These are phyloP conservation scores for Sarotherodon lohbergeri DNA, from an alignment of 2,113 vertebrate species.

Conservation along the genomic window DNA sequence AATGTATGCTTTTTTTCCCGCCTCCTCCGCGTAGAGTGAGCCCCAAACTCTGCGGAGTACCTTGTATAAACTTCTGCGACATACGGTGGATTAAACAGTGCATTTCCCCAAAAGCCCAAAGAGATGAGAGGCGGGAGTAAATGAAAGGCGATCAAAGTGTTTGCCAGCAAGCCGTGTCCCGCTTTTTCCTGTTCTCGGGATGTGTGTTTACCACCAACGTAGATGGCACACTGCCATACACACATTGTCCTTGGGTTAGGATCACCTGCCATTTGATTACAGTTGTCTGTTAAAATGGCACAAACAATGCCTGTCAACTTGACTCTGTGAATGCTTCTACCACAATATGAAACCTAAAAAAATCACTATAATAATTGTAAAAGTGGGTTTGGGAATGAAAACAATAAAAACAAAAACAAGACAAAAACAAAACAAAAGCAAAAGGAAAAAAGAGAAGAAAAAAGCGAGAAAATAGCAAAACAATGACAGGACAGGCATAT, in stretches of 20 bases:
- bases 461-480: background rate
- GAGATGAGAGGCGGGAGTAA: conserved; percentile 38
- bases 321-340: background rate
- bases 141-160: conserved; percentile 45
- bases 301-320: background rate
- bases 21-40: conserved; percentile 28
- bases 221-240: conserved; percentile 12
- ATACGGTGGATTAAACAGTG: conserved; percentile 49
- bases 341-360: background rate
- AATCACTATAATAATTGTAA: background rate
- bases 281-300: background rate
- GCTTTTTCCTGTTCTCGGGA: background rate
- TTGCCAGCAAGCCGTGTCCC: conserved; percentile 11
- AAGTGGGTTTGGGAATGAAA: rapidly evolving
- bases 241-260: background rate
- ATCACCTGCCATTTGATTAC: conserved; percentile 14
- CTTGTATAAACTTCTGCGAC: conserved; percentile 54
- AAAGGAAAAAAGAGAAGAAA: background rate
- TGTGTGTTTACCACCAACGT: conserved; percentile 13
- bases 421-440: rapidly evolving
- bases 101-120: conserved; percentile 38
- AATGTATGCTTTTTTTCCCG: conserved; percentile 50
- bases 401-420: background rate
- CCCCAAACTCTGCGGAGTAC: conserved; percentile 54
- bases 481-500: background rate